Percentiles rank a stretch among this genome's conserved stretches.
These are phyloP conservation scores for Spilogale gracilis DNA, from an alignment of 2,113 vertebrate species.

Conservation along the genomic window DNA sequence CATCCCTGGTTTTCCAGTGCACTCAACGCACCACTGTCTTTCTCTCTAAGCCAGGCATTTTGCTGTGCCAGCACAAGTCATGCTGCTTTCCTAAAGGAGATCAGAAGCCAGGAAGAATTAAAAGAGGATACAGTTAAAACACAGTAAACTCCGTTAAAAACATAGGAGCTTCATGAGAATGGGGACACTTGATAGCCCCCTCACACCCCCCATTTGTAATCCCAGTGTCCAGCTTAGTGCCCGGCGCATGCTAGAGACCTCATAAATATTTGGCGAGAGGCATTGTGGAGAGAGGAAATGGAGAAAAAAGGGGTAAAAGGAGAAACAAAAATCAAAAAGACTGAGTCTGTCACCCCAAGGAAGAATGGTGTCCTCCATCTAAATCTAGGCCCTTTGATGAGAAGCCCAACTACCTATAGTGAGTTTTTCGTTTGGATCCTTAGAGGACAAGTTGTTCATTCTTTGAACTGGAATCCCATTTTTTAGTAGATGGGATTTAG, in stretches of 20 bases:
- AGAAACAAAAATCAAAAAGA: background rate
- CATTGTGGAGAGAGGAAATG: background rate
- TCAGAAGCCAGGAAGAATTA: background rate
- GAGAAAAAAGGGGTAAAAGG: background rate
- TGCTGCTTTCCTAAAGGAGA: background rate
- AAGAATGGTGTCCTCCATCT: background rate
- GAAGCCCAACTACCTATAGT: background rate
- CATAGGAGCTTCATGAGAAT: background rate
- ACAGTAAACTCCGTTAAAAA: background rate
- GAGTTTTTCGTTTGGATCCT: background rate
- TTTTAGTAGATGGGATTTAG: background rate
- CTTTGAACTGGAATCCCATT: background rate
- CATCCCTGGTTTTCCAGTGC: background rate
- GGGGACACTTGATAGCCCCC: too few relatives aligned
- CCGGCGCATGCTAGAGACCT: background rate
- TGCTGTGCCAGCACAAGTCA: background rate
- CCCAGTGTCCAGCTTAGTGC: background rate
- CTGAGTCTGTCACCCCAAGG: background rate
- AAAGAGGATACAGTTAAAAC: background rate
- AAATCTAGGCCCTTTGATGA: background rate
- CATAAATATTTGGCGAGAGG: background rate
- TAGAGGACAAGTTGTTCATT: background rate
- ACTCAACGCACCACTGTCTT: background rate
- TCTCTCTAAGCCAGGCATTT: background rate
- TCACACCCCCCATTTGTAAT: accelerated